Evolutionary conservation across 2,888 invertebrate species (phyloP), one percentile per base, ranked within the genome.

Genomic region (Idaea aversata): DNA sequence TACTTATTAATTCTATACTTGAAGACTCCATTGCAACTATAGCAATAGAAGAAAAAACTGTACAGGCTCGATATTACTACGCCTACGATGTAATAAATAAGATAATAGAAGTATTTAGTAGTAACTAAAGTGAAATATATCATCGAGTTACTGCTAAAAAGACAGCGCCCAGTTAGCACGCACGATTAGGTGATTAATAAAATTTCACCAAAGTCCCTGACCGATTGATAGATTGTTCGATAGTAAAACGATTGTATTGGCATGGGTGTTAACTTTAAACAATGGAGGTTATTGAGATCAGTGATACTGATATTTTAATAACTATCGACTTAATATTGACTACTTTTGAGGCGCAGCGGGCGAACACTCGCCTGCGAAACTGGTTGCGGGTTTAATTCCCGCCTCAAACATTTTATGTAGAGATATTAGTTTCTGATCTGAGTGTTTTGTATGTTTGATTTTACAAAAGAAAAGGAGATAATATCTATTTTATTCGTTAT

Each of bases 221-320:
- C 64, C 57, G 61, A 67, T 61, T 69, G 63, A 35, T 66, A 69
- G 61, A 73, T 75, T 72, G 74, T 70, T 69, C 4, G 47, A 47
- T 47, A 47, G 13, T 47, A 7, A 10, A 47, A 47, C 64, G 78
- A 78, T 78, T 71, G 68, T 72, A 81, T 80, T 76, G 62, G 65
- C 62, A 67, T 71, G 65, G 69, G 69, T 73, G 74, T 75, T 74
- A 75, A 77, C 78, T 76, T 76, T 76, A 69, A 73, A 71, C 70
- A 72, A 72, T 74, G 63, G 65, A 71, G 67, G 67, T 65, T 69
- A 72, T 69, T 65, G 70, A 69, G 68, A 66, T 65, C 59, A 63
- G 59, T 63, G 60, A 70, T 59, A 66, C 63, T 63, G 63, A 57
- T 4, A 10, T 47, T 47, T 47, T 47, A 47, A 47, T 47, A 47